Conservation (phyloP, 2,113 vertebrate species). For the Pluvialis apricaria region DNA sequence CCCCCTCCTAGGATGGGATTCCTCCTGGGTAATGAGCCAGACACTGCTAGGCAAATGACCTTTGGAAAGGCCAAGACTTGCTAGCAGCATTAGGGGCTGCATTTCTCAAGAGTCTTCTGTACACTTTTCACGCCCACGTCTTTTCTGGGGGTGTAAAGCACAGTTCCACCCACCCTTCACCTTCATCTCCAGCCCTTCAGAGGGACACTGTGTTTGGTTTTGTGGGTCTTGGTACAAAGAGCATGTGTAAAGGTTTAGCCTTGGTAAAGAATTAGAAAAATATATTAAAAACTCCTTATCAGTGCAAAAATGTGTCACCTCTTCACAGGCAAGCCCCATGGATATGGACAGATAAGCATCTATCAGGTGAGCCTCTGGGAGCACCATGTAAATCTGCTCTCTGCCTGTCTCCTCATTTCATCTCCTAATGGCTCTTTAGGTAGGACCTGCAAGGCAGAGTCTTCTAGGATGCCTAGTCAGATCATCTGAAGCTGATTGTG, state of each 20-base stretch:
- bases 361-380: background rate
- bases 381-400: background rate
- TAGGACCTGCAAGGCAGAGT: background rate
- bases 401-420: background rate
- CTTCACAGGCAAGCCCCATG: background rate
- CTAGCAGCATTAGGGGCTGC: background rate
- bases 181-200: background rate
- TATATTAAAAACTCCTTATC: background rate
- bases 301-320: background rate
- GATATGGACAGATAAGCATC: background rate
- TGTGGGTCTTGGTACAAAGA: background rate
- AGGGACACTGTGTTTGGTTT: background rate
- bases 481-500: background rate
- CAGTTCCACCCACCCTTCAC: background rate
- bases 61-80: background rate
- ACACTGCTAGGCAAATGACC: background rate
- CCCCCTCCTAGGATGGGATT: background rate
- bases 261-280: background rate
- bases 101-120: background rate
- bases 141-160: background rate
- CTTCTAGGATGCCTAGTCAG: background rate
- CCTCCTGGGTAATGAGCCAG: slow-evolving; percentile 52
- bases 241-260: rapidly evolving
- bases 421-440: background rate
- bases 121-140: background rate